These are phyloP conservation scores for Endomychus coccineus DNA, from an alignment of 2,888 invertebrate species.

Conservation along the genomic window DNA sequence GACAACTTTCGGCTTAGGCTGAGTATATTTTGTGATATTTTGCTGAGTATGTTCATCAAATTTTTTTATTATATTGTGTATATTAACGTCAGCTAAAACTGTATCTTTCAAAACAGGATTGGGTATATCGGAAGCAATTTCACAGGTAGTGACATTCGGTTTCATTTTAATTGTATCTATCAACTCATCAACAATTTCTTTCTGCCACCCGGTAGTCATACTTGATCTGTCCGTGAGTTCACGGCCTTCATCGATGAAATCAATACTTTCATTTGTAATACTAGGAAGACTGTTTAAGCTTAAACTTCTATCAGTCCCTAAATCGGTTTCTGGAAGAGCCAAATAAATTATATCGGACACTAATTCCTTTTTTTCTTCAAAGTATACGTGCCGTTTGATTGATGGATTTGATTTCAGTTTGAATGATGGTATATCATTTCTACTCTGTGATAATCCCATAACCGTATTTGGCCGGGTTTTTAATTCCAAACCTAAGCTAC, in stretches of 20 bases:
- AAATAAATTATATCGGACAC: constrained; percentile 10
- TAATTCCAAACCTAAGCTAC: constrained; percentile 65
- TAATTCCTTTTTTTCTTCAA: constrained; percentile 29
- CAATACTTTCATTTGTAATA: constrained; percentile 38
- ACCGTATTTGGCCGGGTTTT: constrained; percentile 60
- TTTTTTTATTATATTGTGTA: constrained; percentile 41
- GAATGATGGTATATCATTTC: constrained; percentile 26
- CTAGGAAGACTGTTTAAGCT: constrained; percentile 41
- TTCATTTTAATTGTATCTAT: constrained; percentile 27
- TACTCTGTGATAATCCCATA: constrained; percentile 31
- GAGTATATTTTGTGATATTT: constrained; percentile 12
- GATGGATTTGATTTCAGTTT: constrained; percentile 28
- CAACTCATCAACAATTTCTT: constrained; percentile 34
- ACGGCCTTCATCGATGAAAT: constrained; percentile 41
- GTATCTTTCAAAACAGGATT: constrained; percentile 1
- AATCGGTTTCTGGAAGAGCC: constrained; percentile 22
- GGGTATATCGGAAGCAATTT: background rate
- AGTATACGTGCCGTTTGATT: constrained; percentile 38
- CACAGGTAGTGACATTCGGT: constrained; percentile 8
- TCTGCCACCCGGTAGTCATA: constrained; percentile 37
- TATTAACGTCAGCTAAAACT: constrained; percentile 22
- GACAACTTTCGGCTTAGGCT: constrained; percentile 31
- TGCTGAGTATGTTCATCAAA: constrained; percentile 34
- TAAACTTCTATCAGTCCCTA: constrained; percentile 38
- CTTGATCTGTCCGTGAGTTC: constrained; percentile 42